Conservation (phyloP, 2,797 vertebrate species). For the Iguana delicatissima region DNA sequence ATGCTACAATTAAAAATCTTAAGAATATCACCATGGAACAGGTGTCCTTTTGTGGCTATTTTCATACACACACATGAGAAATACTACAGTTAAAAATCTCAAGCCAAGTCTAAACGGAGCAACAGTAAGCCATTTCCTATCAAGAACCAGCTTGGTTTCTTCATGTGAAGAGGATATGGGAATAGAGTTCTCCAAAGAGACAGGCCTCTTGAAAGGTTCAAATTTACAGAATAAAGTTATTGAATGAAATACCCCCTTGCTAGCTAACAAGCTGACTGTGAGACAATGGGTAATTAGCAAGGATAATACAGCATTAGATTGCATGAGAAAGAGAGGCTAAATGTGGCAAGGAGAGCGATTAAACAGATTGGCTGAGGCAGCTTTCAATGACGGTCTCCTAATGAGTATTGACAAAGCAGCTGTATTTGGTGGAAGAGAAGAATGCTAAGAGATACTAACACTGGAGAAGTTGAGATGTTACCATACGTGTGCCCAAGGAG, state of each 20-base stretch:
- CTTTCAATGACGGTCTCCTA: slow-evolving; percentile 48
- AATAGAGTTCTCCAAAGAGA: not conserved
- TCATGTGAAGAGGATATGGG: no score
- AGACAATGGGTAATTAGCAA: slow-evolving; percentile 54
- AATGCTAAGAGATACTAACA: not conserved
- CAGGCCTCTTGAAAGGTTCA: not conserved
- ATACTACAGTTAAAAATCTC: no score
- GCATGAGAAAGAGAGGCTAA: slow-evolving; percentile 57
- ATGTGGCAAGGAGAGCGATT: slow-evolving; percentile 55
- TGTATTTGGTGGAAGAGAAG: slow-evolving; percentile 2
- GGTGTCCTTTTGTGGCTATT: no score
- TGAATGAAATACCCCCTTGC: slow-evolving; percentile 47
- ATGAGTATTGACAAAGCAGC: slow-evolving; percentile 54
- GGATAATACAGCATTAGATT: slow-evolving; percentile 61
- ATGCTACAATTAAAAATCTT: no score
- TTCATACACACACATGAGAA: no score
- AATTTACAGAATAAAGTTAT: slow-evolving; percentile 30
- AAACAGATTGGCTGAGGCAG: slow-evolving; percentile 57
- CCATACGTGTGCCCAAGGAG: not conserved
- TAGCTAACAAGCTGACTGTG: slow-evolving; percentile 47
- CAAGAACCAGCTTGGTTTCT: no score
- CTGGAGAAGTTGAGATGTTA: not conserved
- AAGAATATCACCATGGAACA: no score
- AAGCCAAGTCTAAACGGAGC: no score
- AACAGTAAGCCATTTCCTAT: no score